Evolutionary conservation across 1,140 invertebrate species (phyloP).

Genomic region (Neodiprion lecontei): DNA sequence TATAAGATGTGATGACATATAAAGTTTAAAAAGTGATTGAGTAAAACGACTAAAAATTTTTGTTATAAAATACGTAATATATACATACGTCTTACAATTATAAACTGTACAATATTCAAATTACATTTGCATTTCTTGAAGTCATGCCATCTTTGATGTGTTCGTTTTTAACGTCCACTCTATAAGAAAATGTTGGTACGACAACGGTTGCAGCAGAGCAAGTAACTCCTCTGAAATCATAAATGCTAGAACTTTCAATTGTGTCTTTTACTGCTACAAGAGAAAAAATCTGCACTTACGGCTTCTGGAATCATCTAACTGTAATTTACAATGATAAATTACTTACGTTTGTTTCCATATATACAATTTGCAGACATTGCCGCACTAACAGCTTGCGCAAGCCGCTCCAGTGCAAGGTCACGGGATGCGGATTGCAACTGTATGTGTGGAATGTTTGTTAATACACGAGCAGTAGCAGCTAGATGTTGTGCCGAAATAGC

Average conservation of each 20-base stretch:
- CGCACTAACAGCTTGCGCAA: constrained; percentile 79
- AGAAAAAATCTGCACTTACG: background rate
- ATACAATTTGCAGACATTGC: constrained; percentile 76
- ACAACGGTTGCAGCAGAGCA: constrained; percentile 52
- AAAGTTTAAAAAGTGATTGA: too few species aligned
- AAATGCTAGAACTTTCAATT: constrained; percentile 23
- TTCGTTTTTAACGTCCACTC: constrained; percentile 59
- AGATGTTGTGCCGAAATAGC: constrained; percentile 61
- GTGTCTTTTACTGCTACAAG: background rate
- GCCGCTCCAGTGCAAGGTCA: constrained; percentile 68
- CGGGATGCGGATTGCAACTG: constrained; percentile 28
- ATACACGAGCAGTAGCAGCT: constrained; percentile 47
- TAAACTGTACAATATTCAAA: constrained; percentile 25
- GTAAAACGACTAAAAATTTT: too few species aligned
- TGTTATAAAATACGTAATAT: background rate
- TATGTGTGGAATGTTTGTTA: constrained; percentile 30
- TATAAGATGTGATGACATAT: too few species aligned
- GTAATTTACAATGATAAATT: constrained; percentile 13
- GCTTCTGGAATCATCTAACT: background rate
- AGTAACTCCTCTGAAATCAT: constrained; percentile 58
- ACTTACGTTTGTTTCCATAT: constrained; percentile 72
- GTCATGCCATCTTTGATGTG: constrained; percentile 48
- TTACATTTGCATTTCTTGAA: background rate
- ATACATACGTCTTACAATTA: constrained; percentile 5
- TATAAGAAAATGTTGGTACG: constrained; percentile 55